Evolutionary conservation across 1,140 invertebrate genomes (phyloP).

Genomic region (Drosophila baimaii): DNA sequence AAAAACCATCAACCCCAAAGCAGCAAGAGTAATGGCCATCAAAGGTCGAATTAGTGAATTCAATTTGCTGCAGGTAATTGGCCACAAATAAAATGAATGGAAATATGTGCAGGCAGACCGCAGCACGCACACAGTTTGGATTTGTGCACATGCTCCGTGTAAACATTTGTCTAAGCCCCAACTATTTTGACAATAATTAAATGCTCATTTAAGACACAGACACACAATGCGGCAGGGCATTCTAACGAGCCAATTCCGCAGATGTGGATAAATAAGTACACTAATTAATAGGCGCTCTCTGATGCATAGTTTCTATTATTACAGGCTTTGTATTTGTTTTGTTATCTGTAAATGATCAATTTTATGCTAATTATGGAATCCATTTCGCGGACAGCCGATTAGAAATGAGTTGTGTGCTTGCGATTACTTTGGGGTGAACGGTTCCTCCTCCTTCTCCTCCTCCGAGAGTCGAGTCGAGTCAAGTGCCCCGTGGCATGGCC

Average conservation of each 20-base stretch:
- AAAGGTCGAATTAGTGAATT: conserved; percentile 14
- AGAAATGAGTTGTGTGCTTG: conserved; percentile 34
- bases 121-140: conserved; percentile 38
- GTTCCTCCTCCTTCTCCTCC: too few relatives aligned
- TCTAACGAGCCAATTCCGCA: conserved; percentile 16
- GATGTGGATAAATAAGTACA: conserved; percentile 24
- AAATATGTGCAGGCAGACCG: conserved; percentile 12
- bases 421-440: conserved; percentile 1
- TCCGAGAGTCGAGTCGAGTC: conserved; percentile 16
- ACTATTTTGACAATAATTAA: conserved; percentile 55
- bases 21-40: conserved; percentile 4
- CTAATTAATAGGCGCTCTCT: conserved; percentile 46
- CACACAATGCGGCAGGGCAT: conserved; percentile 9
- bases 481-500: conserved; percentile 25
- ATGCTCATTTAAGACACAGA: conserved; percentile 17
- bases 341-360: conserved; percentile 59
- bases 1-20: conserved; percentile 9
- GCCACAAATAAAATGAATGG: conserved; percentile 39
- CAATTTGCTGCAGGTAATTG: conserved; percentile 48
- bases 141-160: conserved; percentile 26
- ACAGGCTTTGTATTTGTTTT: conserved; percentile 33
- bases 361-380: conserved; percentile 61
- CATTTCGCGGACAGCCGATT: conserved; percentile 23
- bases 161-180: conserved; percentile 48
- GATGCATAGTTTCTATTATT: conserved; percentile 46